Evolutionary conservation across 2,113 vertebrate species (phyloP).

Genomic region (Salvelinus alpinus): DNA sequence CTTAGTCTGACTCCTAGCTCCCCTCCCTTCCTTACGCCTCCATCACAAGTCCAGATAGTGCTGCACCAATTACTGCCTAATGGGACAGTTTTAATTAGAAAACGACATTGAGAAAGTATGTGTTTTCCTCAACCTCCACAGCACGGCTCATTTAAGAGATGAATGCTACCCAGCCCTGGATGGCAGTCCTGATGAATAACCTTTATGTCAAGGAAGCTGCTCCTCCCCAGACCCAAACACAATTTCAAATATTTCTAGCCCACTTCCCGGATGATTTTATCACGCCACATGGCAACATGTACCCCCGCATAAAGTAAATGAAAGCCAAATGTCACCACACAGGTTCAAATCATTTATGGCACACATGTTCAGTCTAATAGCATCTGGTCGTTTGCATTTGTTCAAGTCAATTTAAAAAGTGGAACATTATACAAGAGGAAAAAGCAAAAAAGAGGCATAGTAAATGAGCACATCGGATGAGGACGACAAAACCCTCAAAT

Average conservation of each 20-base stretch:
- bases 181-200: conserved; percentile 41
- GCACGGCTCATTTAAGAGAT: conserved; percentile 73
- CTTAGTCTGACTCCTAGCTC: conserved; percentile 57
- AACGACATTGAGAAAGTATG: conserved; percentile 60
- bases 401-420: conserved; percentile 61
- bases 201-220: conserved; percentile 54
- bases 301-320: conserved; percentile 49
- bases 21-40: conserved; percentile 42
- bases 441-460: conserved; percentile 16
- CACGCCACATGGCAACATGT: conserved; percentile 39
- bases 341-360: conserved; percentile 54
- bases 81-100: conserved; percentile 71
- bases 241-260: conserved; percentile 13
- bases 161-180: conserved; percentile 46
- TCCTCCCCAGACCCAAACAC: conserved; percentile 57
- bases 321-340: conserved; percentile 61
- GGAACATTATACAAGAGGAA: conserved; percentile 35
- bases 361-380: conserved; percentile 48
- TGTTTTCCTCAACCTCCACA: conserved; percentile 54
- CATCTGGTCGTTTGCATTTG: conserved; percentile 58
- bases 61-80: conserved; percentile 67
- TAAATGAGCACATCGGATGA: conserved; percentile 36
- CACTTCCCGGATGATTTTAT: conserved; percentile 43
- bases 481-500: conserved; percentile 36
- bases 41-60: conserved; percentile 60